A percentile compares a stretch with the other conserved stretches of the same genome.
These are phyloP conservation scores for Xiphorhynchus erythropygius DNA, from an alignment of 2,797 vertebrate species.

Conservation along the genomic window DNA sequence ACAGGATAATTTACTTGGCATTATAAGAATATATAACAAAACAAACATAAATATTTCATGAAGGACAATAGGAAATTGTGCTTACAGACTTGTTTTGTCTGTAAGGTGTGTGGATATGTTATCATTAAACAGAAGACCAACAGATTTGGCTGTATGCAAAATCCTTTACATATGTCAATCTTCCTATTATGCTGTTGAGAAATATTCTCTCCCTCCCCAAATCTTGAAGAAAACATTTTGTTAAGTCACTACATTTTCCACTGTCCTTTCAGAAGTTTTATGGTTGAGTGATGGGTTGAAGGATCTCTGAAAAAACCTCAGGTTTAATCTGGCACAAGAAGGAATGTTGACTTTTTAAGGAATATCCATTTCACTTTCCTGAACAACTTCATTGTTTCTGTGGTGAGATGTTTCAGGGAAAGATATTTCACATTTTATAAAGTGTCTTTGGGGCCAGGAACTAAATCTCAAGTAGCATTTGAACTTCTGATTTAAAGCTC, in stretches of 20 bases:
- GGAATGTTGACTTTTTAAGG: background rate
- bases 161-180: background rate
- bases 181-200: background rate
- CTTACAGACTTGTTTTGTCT: background rate
- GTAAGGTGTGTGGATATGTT: background rate
- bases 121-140: background rate
- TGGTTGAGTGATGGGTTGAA: background rate
- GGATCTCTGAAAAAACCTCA: background rate
- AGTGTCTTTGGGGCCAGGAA: background rate
- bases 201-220: background rate
- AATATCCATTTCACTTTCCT: background rate
- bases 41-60: background rate
- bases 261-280: background rate
- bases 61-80: background rate
- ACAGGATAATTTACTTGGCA: background rate
- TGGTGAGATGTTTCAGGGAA: background rate
- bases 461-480: background rate
- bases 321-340: background rate
- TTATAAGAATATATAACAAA: background rate
- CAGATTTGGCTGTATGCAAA: background rate
- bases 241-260: background rate
- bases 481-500: background rate
- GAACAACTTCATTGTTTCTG: background rate
- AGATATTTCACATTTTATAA: background rate
- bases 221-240: background rate